Evolutionary conservation across 2,888 invertebrate species (phyloP).

Genomic region (Dyspetes luteomarginatus): DNA sequence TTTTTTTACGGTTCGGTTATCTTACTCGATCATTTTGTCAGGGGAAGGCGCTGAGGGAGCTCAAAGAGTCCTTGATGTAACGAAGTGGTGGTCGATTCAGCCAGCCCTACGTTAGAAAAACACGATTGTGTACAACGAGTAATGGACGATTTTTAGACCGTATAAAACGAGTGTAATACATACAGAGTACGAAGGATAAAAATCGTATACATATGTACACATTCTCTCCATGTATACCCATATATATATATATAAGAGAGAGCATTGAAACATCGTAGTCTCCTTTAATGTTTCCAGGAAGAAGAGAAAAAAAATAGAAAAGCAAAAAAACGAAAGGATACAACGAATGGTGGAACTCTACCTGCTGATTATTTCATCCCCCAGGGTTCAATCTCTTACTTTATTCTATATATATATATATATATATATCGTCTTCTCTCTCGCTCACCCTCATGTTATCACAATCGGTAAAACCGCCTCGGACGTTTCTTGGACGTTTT

Average conservation of each 20-base stretch:
- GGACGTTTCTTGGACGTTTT: conserved; percentile 34
- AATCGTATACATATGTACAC: conserved; percentile 22
- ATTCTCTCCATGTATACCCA: too few species aligned
- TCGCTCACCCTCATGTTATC: conserved; percentile 48
- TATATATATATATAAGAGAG: neutral
- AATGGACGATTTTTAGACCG: conserved; percentile 49
- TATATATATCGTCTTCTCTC: conserved; percentile 52
- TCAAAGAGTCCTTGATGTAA: conserved; percentile 14
- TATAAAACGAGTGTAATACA: conserved; percentile 34
- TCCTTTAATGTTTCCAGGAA: conserved; percentile 49
- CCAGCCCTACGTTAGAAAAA: conserved; percentile 22
- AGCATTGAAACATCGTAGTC: neutral
- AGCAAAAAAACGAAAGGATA: conserved; percentile 29
- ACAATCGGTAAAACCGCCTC: conserved; percentile 63
- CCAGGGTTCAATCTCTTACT: conserved; percentile 69
- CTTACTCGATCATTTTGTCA: conserved; percentile 41
- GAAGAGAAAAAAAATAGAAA: conserved; percentile 4
- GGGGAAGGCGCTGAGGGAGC: conserved; percentile 1
- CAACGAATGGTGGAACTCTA: conserved; percentile 37
- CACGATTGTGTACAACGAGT: conserved; percentile 51
- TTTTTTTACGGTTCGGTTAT: conserved; percentile 23
- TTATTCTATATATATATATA: conserved; percentile 46
- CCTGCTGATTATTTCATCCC: conserved; percentile 73
- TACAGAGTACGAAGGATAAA: neutral
- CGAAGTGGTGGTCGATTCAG: conserved; percentile 20